Evolutionary conservation across 2,797 vertebrate species (phyloP), one percentile per base, ranked within the genome.

Genomic region (Notamacropus eugenii): DNA sequence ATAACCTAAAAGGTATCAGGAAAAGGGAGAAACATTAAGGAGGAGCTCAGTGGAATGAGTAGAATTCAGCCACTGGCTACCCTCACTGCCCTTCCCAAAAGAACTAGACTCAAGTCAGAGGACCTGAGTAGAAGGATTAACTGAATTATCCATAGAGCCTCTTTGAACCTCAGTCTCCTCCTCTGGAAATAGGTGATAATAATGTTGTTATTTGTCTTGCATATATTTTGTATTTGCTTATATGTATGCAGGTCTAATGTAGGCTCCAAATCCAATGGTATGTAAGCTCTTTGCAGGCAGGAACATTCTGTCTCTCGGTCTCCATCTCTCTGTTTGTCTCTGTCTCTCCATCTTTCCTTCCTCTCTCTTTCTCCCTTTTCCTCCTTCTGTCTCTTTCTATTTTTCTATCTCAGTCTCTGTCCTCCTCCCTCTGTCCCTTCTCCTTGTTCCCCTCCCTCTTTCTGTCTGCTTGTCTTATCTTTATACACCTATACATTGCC

Each of bases 21-120:
- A 54, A 50, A 93, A 62, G 94, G 58, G 82, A 91, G 91, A 95
- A 93, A 90, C 12, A 58, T 94, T 12, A 92, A 92, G 74, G 19
- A 54, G 92, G 0, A 95, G 52, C 10, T 74, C 14, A 74, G 40
- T 40, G 6, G 62, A n/a, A n/a, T n/a, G 34, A 74, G 14, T 8
- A 40, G 34, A 90, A 95, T 52, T 93, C 74, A 93, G 54, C 22
- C 54, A 56, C 13, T 14, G 29, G 16, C 29, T 93, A 58, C 55
- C 46, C 54, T 13, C 5, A 67, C 12, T 93, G 40, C 0, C 16
- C n/a, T 4, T 52, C 56, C 90, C 10, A 40, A 74, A 74, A 62
- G 31, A 67, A 13, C 29, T 67, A 31, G 13, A 67, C 31, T 5
- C 5, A 22, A 57, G 22, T 57, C 56, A 27, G 56, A 24, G 24